phyloP scores from a whole-genome alignment of 2,113 vertebrate species.

The Seriola dumerili region DNA sequence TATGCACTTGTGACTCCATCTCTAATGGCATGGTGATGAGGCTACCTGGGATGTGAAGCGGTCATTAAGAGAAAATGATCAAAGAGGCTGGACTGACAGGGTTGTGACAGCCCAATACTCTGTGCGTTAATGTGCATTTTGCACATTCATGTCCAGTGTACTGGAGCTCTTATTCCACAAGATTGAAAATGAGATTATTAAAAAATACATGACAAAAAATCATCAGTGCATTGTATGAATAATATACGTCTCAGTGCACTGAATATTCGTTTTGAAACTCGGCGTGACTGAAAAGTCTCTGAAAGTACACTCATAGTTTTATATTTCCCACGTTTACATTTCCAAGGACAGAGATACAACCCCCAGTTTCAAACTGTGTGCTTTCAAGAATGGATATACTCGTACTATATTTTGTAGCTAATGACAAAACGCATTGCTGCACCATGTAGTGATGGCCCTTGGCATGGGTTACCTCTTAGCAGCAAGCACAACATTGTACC shows the following conservation, averaged over 20 bases:
- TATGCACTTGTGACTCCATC: conserved; percentile 9
- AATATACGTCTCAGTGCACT: neutral
- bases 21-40: conserved; percentile 23
- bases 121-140: neutral
- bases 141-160: neutral
- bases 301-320: conserved; percentile 10
- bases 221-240: neutral
- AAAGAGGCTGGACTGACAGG: conserved; percentile 17
- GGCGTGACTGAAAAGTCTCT: neutral
- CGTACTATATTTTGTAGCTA: neutral
- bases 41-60: conserved; percentile 31
- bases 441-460: neutral
- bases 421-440: neutral
- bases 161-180: neutral
- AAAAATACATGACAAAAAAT: neutral
- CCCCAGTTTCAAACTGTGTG: neutral
- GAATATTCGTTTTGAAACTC: conserved; percentile 17
- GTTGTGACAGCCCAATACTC: neutral
- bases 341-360: conserved; percentile 4
- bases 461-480: neutral
- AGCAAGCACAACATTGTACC: neutral
- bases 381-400: neutral
- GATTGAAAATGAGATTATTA: neutral
- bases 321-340: conserved; percentile 8
- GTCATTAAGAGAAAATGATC: conserved; percentile 27